Evolutionary conservation across 2,113 vertebrate genomes (phyloP), one percentile per base, ranked within the genome.

Genomic region (Sialia sialis): DNA sequence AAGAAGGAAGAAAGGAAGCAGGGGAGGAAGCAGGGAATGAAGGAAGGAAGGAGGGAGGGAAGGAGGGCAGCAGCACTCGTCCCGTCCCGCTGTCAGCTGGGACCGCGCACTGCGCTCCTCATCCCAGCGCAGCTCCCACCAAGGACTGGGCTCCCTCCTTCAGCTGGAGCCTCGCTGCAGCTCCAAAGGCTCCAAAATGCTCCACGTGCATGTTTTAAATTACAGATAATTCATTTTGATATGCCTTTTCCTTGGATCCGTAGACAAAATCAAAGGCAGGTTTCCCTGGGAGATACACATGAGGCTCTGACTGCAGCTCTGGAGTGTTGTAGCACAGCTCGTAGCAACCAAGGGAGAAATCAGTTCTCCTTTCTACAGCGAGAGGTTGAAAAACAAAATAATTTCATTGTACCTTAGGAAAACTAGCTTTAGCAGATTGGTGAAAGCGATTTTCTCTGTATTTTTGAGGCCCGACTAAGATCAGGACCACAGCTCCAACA

Each of bases 261-360:
- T 51, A 68, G 73, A 60, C 46, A 26, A 52, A 86, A 86, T 82
- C 89, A 66, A 89, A 97, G 84, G 72, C 90, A 92, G 79, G 87
- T 84, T 89, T 97, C 91, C 89, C 93, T 73, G 58, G 84, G 86
- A 96, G 93, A 94, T 94, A 74, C 68, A 58, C 83, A 93, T 73
- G 81, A 16, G 77, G 69, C 69, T 81, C 29, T 80, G 78, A 44
- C 59, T 34, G 64, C 51, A 84, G 43, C 83, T 94, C 85, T 36
- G 59, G 64, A 70, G 79, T 63, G 72, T 46, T 66, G 82, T 84
- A 95, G 64, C 60, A 21, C 51, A 70, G 84, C 63, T 58, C 72
- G 11, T 43, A 84, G 92, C 88, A 91, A 91, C 62, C 82, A 9
- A 23, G 38, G 75, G 38, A 79, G 86, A 94, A 84, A 82, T 64